Percentiles rank a stretch among this genome's conserved stretches.
Evolutionary conservation across 2,888 invertebrate species (phyloP).

Genomic region (Agonopterix arenella): DNA sequence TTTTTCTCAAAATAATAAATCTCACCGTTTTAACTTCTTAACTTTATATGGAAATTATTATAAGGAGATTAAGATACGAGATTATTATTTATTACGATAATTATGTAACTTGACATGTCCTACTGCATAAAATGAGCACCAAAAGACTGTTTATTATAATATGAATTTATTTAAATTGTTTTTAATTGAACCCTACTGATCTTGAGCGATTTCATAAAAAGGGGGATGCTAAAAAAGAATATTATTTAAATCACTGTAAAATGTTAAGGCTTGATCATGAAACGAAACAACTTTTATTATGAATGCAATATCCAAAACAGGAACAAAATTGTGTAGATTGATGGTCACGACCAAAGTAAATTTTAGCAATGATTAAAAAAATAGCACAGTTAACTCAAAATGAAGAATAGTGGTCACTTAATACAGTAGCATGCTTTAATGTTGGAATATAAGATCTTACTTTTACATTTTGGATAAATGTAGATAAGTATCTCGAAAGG

Average conservation of each 20-base stretch:
- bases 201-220: slow-evolving; percentile 16
- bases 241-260: no score
- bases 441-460: slow-evolving; percentile 26
- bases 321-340: no score
- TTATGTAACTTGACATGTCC: slow-evolving; percentile 27
- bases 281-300: no score
- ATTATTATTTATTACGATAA: slow-evolving; percentile 18
- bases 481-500: slow-evolving; percentile 27
- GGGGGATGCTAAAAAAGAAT: not conserved
- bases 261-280: no score
- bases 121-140: slow-evolving; percentile 58
- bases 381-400: not conserved
- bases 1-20: slow-evolving; percentile 60
- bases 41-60: slow-evolving; percentile 12
- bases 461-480: slow-evolving; percentile 17
- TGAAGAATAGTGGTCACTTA: slow-evolving; percentile 35
- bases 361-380: no score
- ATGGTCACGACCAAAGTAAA: no score
- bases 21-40: slow-evolving; percentile 32
- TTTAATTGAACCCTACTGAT: slow-evolving; percentile 2
- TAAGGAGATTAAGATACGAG: slow-evolving; percentile 16
- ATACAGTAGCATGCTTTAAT: slow-evolving; percentile 40
- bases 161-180: slow-evolving; percentile 1
- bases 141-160: slow-evolving; percentile 17
- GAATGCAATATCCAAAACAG: no score